These are phyloP conservation scores for Acridotheres tristis DNA, from an alignment of 2,797 vertebrate genomes.

Conservation along the genomic window DNA sequence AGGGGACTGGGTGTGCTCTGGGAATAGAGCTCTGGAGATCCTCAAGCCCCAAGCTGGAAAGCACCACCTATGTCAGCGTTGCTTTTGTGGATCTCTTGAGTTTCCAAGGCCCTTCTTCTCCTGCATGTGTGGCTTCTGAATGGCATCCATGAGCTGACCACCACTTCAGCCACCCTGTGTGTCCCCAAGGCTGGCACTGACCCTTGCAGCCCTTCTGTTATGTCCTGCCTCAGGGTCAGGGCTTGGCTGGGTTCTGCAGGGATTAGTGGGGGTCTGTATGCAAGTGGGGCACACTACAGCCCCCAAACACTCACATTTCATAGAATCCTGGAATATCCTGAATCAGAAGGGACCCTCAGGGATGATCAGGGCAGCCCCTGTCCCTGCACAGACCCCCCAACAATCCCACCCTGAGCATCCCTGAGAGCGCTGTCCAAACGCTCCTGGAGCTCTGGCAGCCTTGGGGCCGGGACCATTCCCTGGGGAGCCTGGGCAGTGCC, in stretches of 20 bases:
- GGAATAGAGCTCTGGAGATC: not conserved
- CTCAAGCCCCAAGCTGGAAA: accelerated
- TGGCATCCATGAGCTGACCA: not conserved
- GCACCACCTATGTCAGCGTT: accelerated
- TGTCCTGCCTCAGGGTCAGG: accelerated
- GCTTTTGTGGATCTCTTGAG: not conserved
- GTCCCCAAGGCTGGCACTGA: not conserved
- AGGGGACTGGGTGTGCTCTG: not conserved
- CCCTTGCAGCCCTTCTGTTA: not conserved
- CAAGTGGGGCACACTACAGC: not conserved
- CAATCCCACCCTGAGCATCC: not conserved
- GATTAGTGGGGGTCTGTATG: not conserved
- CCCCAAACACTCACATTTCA: not conserved
- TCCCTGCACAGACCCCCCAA: not conserved
- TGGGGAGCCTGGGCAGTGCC: not conserved
- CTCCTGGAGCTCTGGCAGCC: not conserved
- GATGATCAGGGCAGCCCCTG: not conserved
- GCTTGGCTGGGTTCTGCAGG: not conserved
- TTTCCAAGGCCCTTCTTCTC: not conserved
- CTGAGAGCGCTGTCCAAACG: not conserved
- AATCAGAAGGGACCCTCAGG: accelerated
- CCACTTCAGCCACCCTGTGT: not conserved
- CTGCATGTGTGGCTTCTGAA: not conserved
- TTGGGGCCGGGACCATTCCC: not conserved
- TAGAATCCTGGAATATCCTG: not conserved